phyloP scores from a whole-genome alignment of 2,797 vertebrate genomes.

The Molossus molossus region DNA sequence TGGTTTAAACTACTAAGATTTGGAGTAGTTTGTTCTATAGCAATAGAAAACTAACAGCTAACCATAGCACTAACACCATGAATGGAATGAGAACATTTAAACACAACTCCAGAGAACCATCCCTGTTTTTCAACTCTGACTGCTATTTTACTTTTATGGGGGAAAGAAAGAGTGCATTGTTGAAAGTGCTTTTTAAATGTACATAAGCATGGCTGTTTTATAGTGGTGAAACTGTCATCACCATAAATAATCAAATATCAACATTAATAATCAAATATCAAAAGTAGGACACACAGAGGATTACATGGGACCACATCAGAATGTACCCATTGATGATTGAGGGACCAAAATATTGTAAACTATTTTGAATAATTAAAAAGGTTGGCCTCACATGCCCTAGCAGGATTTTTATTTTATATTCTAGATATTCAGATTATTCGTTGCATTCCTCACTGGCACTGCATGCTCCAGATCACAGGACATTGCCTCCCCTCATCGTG shows the following conservation, averaged over 20 bases:
- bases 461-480: conserved; percentile 56
- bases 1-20: conserved; percentile 2
- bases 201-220: not conserved
- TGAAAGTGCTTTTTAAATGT: conserved; percentile 36
- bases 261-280: conserved; percentile 14
- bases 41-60: conserved; percentile 38
- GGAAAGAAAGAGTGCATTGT: conserved; percentile 27
- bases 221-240: not conserved
- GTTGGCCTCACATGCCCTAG: not conserved
- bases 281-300: conserved; percentile 1
- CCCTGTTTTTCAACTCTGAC: conserved; percentile 6
- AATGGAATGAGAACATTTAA: conserved; percentile 29
- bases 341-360: too few relatives aligned
- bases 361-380: conserved; percentile 45
- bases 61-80: not conserved
- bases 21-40: not conserved
- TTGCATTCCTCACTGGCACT: conserved; percentile 37
- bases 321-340: not conserved
- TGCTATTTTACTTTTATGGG: conserved; percentile 10
- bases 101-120: not conserved
- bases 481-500: conserved; percentile 59
- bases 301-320: not conserved
- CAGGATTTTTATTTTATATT: conserved; percentile 56
- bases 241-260: conserved; percentile 6
- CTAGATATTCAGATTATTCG: conserved; percentile 55